Conservation (phyloP, 2,888 invertebrate species). For the Hyppa rectilinea region DNA sequence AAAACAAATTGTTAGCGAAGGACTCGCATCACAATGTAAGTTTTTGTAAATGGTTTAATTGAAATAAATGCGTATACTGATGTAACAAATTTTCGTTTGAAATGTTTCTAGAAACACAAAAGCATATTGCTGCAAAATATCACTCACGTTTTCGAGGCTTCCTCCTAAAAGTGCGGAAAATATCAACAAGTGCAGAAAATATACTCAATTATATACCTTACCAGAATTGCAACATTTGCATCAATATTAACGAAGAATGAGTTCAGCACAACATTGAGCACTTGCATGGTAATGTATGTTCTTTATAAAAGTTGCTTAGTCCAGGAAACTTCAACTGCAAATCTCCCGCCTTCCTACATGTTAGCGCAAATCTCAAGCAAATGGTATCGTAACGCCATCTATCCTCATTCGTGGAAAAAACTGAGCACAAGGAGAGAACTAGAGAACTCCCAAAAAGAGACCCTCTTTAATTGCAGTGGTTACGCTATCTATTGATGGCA, state of each 20-base stretch:
- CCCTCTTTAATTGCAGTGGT: slow-evolving; percentile 2
- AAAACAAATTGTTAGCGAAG: background rate
- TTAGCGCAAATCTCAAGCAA: background rate
- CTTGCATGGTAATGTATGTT: background rate
- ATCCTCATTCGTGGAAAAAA: background rate
- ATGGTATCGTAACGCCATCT: slow-evolving; percentile 45
- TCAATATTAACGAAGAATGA: background rate
- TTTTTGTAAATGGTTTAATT: background rate
- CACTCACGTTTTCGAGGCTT: background rate
- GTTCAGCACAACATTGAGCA: background rate
- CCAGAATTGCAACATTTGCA: background rate
- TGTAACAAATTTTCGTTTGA: background rate
- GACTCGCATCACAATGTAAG: background rate
- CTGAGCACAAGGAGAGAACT: background rate
- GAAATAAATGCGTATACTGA: background rate
- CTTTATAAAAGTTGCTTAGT: background rate
- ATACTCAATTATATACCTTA: background rate
- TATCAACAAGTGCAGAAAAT: background rate
- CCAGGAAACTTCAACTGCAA: slow-evolving; percentile 16
- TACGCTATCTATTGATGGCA: slow-evolving; percentile 20
- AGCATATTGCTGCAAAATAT: background rate
- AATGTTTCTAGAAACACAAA: background rate
- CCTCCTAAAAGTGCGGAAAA: background rate
- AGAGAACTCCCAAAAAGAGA: background rate
- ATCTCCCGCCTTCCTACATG: slow-evolving; percentile 8